Percentiles rank a stretch among this genome's conserved stretches.
phyloP scores from a whole-genome alignment of 37 sponge, comb jelly and placozoan species.

The Oscarella lobularis region DNA sequence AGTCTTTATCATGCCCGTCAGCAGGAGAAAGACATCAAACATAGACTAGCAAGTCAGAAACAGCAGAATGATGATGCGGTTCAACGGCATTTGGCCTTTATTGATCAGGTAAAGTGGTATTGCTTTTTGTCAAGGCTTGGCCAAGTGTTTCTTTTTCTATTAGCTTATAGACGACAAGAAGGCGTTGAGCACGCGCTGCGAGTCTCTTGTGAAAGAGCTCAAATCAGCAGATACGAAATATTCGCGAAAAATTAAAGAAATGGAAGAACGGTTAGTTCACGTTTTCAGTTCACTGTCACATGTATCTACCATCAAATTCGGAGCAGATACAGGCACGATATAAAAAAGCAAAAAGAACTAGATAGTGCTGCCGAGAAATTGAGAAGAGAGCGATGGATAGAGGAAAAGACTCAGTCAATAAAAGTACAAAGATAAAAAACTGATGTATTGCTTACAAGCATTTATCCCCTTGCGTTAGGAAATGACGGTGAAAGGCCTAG shows the following conservation, averaged over 20 bases:
- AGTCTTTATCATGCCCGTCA: constrained; percentile 68
- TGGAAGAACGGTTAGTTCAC: constrained; percentile 46
- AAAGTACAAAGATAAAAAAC: too few relatives aligned
- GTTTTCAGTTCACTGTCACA: neutral
- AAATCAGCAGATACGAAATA: constrained; percentile 60
- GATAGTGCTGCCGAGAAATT: constrained; percentile 64
- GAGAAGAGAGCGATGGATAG: constrained; percentile 68
- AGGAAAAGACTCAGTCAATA: constrained; percentile 64
- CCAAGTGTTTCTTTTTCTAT: neutral
- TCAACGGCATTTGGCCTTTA: constrained; percentile 72
- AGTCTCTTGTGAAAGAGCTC: constrained; percentile 53
- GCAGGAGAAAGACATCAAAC: constrained; percentile 72
- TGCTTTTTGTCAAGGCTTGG: neutral
- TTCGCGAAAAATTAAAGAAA: constrained; percentile 37
- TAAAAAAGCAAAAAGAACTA: constrained; percentile 60
- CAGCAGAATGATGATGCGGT: constrained; percentile 74
- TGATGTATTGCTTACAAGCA: too few relatives aligned
- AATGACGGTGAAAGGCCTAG: constrained; percentile 81
- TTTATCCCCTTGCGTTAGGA: too few relatives aligned
- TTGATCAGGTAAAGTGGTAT: constrained; percentile 61
- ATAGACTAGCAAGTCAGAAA: constrained; percentile 60
- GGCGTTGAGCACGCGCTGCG: constrained; percentile 64
- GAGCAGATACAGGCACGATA: constrained; percentile 42
- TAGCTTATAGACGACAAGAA: constrained; percentile 89
- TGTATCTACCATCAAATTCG: neutral